These are phyloP conservation scores for Brachypteracias leptosomus DNA, from an alignment of 2,113 vertebrate genomes.

Conservation along the genomic window DNA sequence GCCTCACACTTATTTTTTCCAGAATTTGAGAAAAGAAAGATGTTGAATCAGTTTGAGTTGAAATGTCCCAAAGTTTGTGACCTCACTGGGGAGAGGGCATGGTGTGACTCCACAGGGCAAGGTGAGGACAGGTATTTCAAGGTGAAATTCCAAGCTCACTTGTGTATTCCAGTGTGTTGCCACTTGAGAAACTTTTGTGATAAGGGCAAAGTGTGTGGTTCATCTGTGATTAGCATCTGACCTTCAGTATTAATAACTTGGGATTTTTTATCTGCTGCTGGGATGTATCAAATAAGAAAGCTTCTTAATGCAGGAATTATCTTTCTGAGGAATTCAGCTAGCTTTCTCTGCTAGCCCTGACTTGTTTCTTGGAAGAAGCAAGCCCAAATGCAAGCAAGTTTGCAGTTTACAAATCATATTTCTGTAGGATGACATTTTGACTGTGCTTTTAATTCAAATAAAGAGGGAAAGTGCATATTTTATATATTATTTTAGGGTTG, in stretches of 20 bases:
- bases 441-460: background rate
- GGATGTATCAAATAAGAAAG: background rate
- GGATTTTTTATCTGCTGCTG: constrained; percentile 14
- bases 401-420: background rate
- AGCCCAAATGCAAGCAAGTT: background rate
- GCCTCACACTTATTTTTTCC: background rate
- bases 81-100: background rate
- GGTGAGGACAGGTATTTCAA: background rate
- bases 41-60: background rate
- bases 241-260: constrained; percentile 6
- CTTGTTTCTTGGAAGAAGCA: background rate
- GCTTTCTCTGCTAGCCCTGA: background rate
- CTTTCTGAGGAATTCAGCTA: constrained; percentile 2
- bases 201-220: constrained; percentile 45
- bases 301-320: constrained; percentile 1
- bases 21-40: background rate
- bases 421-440: background rate
- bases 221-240: constrained; percentile 44
- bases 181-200: background rate
- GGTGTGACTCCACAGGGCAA: background rate
- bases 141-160: constrained; percentile 23
- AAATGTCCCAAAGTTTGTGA: background rate
- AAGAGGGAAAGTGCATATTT: background rate
- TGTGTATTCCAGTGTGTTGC: background rate
- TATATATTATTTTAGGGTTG: background rate